Base-by-base conservation (phyloP, 2,113 vertebrate species). In the Gymnobelideus leadbeateri region DNA sequence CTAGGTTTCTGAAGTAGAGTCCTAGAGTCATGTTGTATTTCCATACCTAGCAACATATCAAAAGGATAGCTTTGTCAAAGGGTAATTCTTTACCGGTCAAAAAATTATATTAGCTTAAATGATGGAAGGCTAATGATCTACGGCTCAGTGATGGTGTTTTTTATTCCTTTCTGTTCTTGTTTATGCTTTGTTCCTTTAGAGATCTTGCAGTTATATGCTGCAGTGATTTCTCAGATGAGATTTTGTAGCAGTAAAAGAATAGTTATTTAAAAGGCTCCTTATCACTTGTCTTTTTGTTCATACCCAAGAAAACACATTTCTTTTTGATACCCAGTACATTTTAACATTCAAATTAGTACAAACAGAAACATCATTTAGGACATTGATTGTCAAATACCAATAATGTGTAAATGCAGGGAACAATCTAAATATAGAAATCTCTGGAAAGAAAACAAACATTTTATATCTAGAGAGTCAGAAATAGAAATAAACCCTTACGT, bases 211-310 rank as follows among this genome's bases (percentile, higher is more conserved):
- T 84, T 84, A 84, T 43, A 84, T 84, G 68, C 68, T 84, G n/a
- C 68, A 84, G 68, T 84, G 68, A 84, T 84, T 43, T 43, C 68
- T 84, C n/a, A 43, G 68, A 43, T 84, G 68, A 84, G 68, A 16
- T 84, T 84, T 84, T 84, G n/a, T 19, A 84, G 68, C 68, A 84
- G 43, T 84, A 84, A 84, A 84, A 84, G n/a, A 84, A 84, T 84
- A 43, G 68, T 84, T 43, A 84, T 84, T 84, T 84, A 84, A n/a
- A 84, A 84, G 37, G 6, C n/a, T 84, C n/a, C n/a, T 84, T 10
- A 84, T 43, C 19, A 43, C 68, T 84, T 84, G 19, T 84, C 19
- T 43, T 84, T 84, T 84, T 84, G n/a, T 37, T 84, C 37, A 43
- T 84, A 43, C 68, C n/a, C 23, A 84, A 84, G 19, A 84, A 84